phyloP scores from a whole-genome alignment of 1,140 invertebrate species.

The Eriosoma lanigerum region DNA sequence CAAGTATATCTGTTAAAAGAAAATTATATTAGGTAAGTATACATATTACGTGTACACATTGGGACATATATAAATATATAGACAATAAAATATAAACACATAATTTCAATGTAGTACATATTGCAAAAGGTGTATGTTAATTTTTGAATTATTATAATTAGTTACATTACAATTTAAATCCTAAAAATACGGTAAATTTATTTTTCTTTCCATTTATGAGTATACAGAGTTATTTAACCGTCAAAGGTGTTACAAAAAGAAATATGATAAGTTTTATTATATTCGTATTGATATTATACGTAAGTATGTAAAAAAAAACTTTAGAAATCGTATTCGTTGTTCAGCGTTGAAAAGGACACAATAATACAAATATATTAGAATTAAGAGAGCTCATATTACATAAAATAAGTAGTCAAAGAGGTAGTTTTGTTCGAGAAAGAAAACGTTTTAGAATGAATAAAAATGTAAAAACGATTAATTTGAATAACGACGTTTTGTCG shows the following conservation, averaged over 20 bases:
- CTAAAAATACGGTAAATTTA: background rate
- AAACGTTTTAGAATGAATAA: no score
- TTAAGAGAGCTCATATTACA: background rate
- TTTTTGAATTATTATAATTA: no score
- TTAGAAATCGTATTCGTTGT: background rate
- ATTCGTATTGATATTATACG: no score
- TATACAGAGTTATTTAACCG: background rate
- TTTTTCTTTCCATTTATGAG: conserved; percentile 3
- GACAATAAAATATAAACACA: background rate
- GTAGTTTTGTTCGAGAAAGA: no score
- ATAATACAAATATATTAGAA: background rate
- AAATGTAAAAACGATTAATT: no score
- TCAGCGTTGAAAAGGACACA: background rate
- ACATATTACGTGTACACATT: background rate
- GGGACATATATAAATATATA: background rate
- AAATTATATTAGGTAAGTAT: no score
- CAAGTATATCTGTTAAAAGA: background rate
- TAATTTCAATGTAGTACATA: no score
- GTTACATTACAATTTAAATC: no score
- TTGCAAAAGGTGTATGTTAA: no score
- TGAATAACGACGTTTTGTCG: no score
- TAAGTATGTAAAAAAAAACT: background rate
- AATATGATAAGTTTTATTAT: background rate
- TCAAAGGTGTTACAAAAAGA: background rate
- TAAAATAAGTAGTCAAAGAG: no score